Evolutionary conservation across 1,140 invertebrate genomes (phyloP).

Genomic region (Helicoverpa armigera): DNA sequence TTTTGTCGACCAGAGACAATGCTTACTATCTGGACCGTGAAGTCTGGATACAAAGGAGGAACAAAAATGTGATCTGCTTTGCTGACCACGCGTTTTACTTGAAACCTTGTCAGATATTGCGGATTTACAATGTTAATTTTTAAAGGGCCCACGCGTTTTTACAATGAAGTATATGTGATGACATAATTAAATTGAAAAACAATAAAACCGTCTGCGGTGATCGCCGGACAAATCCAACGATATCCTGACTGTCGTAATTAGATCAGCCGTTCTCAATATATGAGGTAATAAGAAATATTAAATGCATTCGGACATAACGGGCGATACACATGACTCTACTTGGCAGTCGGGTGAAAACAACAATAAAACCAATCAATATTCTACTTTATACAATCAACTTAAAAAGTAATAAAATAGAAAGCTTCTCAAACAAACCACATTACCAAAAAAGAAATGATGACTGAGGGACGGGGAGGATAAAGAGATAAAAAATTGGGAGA

Average conservation of each 20-base stretch:
- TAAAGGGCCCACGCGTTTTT: too few relatives aligned
- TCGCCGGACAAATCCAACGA: too few relatives aligned
- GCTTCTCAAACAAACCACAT: background rate
- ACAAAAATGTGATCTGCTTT: slow-evolving; percentile 3
- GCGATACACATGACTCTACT: too few relatives aligned
- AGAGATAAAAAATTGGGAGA: background rate
- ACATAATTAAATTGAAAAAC: too few relatives aligned
- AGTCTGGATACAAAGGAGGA: slow-evolving; percentile 25
- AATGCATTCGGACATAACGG: too few relatives aligned
- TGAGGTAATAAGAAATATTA: too few relatives aligned
- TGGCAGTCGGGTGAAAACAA: background rate
- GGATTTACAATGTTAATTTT: too few relatives aligned
- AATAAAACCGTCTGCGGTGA: too few relatives aligned
- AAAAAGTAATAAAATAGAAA: background rate
- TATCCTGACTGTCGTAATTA: too few relatives aligned
- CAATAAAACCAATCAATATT: background rate
- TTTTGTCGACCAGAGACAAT: slow-evolving; percentile 18
- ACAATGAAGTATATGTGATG: too few relatives aligned
- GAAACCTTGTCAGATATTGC: background rate
- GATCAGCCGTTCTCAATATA: too few relatives aligned
- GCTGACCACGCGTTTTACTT: slow-evolving; percentile 1
- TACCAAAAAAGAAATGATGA: background rate
- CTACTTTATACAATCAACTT: background rate
- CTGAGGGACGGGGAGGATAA: background rate
- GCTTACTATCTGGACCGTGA: slow-evolving; percentile 25